Base-by-base conservation (phyloP, 2,888 invertebrate species). In the Plebejus anna region DNA sequence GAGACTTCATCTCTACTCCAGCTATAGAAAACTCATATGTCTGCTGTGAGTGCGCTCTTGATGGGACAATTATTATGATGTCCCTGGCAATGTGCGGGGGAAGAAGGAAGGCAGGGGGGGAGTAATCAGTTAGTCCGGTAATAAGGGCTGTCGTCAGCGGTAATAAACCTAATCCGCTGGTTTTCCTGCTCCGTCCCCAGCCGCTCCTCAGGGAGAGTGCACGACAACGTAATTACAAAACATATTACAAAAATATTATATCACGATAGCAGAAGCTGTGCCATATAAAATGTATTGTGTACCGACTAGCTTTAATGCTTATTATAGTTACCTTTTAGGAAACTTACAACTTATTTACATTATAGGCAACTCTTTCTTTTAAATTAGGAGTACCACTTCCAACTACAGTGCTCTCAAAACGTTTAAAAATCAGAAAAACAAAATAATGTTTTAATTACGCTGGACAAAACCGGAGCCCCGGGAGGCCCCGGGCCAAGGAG, bases 111-210 rank as follows among this genome's bases (percentile, higher is more conserved):
- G 61, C 2, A 7, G 9, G 28, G 28, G n/a, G 61, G 4, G 3
- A 32, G 9, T 28, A 66, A 66, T 66, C 61, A 66, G 61, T 66
- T 66, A 32, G 66, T 32, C 32, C 66, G 11, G 66, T 66, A 66
- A 66, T 32, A 66, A 66, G 66, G 61, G 66, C 66, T 32, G 66
- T 66, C 66, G 66, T 13, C 66, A 32, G 32, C 66, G 32, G 66
- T 66, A 66, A 66, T 32, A 66, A 66, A 66, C 66, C 66, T 66
- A 32, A 66, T 66, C 66, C 16, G 66, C 11, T 32, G 28, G 32
- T 66, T 66, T 66, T 66, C 66, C 66, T 66, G 28, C 28, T 66
- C 11, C 61, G 32, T 3, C 59, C 28, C 55, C 16, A 1, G 4
- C 55, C 16, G 55, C 51, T 66, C 66, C 66, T 36, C 66, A 4